A percentile compares a stretch with the other conserved stretches of the same genome.
These are phyloP conservation scores for Escarpia spicata DNA, from an alignment of 2,888 invertebrate genomes.

Conservation along the genomic window DNA sequence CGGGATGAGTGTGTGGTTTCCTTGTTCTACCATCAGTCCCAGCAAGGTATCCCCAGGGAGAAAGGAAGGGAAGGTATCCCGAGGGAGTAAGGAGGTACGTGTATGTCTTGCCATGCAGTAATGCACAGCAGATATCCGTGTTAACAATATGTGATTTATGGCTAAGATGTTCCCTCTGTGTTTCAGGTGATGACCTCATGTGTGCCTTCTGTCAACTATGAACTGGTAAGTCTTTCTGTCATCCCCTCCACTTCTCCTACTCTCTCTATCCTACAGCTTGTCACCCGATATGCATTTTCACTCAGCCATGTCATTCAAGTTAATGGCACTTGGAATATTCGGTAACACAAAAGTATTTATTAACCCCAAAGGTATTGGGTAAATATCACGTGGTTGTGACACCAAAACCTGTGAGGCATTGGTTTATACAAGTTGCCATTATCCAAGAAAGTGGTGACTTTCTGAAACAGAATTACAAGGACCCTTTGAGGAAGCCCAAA, in stretches of 20 bases:
- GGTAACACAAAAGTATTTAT: not conserved
- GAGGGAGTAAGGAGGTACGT: not conserved
- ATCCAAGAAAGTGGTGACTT: too few relatives aligned
- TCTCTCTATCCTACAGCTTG: not conserved
- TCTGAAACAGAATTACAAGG: too few relatives aligned
- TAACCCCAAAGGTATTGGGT: not conserved
- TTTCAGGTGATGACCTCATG: conserved; percentile 38
- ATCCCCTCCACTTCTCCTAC: not conserved
- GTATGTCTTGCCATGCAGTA: not conserved
- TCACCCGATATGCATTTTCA: not conserved
- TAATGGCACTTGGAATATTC: not conserved
- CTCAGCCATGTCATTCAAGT: not conserved
- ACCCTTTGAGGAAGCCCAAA: not conserved
- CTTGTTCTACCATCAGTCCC: not conserved
- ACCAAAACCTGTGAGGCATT: too few relatives aligned
- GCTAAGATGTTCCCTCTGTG: not conserved
- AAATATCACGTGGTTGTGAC: not conserved
- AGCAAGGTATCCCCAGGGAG: not conserved
- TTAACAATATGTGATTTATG: not conserved
- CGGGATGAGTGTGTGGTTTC: not conserved
- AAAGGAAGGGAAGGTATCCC: not conserved
- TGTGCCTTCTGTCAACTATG: conserved; percentile 38
- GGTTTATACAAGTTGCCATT: too few relatives aligned
- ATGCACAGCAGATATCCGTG: not conserved
- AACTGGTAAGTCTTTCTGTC: conserved; percentile 35